Evolutionary conservation across 2,888 invertebrate species (phyloP), one percentile per base, ranked within the genome.

Genomic region (Uropetala carovei): DNA sequence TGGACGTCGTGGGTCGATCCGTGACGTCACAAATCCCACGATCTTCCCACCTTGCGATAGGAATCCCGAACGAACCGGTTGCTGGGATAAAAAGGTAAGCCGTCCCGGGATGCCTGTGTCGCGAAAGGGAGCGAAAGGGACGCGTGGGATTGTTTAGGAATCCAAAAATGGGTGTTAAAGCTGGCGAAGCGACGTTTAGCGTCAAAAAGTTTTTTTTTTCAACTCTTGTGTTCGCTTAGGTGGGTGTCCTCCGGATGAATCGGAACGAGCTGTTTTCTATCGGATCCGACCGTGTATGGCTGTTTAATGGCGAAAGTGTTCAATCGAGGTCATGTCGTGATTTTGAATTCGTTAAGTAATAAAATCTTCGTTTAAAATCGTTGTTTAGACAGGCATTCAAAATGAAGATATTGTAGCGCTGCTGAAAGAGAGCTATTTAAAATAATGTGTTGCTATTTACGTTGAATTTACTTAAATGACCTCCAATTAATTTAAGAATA

Each of bases 91-190:
- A 57, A n/a, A 13, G 43, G 14, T 13, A 43, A 82, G 83, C n/a
- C 57, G 30, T n/a, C 56, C 16, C 56, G 9, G 89, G 64, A 89
- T 43, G 13, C 64, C 56, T 64, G 18, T 18, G 64, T 16, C 59
- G 59, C 60, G 30, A 86, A 82, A 83, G 43, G 18, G 83, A 57
- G 56, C 56, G 5, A 27, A 56, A 0, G 83, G 57, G n/a, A 43
- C 30, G 43, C 43, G 89, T 89, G 89, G 89, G 89, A 60, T 27
- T 27, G 57, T 83, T 83, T 83, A 56, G 83, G 89, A 43, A 64
- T 64, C 89, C 89, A 64, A 58, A 89, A 89, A 89, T 68, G 89
- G 89, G 56, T 30, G 64, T 59, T 68, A 13, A 86, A 57, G 56
- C 18, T 8, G 56, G 11, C 83, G 59, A 59, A 59, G 30, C 10